Conservation (phyloP, 1,140 invertebrate genomes). For the Tetragnatha versicolor region DNA sequence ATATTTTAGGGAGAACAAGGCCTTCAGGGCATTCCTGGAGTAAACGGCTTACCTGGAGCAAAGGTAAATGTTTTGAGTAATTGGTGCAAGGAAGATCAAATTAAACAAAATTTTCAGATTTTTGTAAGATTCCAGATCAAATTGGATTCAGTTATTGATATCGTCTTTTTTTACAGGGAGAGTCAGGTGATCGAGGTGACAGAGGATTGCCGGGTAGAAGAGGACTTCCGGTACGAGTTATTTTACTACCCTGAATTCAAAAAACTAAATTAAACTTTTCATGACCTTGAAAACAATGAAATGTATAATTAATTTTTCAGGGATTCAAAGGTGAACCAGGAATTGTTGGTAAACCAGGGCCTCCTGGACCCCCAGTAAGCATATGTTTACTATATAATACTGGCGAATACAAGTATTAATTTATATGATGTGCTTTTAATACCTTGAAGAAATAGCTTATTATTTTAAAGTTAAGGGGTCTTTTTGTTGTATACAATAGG, state of each 20-base stretch:
- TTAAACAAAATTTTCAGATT: too few species aligned
- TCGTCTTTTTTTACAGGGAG: constrained; percentile 19
- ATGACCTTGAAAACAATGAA: too few species aligned
- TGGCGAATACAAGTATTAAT: too few species aligned
- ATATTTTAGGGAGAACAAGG: constrained; percentile 38
- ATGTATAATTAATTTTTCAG: constrained; percentile 19
- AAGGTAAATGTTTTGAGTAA: constrained; percentile 12
- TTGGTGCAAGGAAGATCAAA: neutral
- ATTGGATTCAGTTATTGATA: too few species aligned
- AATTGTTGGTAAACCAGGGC: constrained; percentile 48
- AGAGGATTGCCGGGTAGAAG: constrained; percentile 37
- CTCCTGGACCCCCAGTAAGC: constrained; percentile 42
- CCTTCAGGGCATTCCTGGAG: constrained; percentile 13
- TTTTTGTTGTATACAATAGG: constrained; percentile 11
- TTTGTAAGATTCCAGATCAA: too few species aligned
- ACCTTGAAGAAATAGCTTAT: too few species aligned
- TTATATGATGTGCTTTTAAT: too few species aligned
- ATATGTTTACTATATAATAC: neutral
- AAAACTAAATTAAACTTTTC: too few species aligned
- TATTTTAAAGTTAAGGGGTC: too few species aligned
- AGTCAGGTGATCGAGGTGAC: constrained; percentile 12
- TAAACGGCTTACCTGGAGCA: constrained; percentile 3
- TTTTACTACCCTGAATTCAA: neutral
- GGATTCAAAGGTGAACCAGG: constrained; percentile 46
- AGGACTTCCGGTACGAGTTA: constrained; percentile 40